Evolutionary conservation across 2,888 invertebrate genomes (phyloP).

Genomic region (Sarcophaga carnaria): DNA sequence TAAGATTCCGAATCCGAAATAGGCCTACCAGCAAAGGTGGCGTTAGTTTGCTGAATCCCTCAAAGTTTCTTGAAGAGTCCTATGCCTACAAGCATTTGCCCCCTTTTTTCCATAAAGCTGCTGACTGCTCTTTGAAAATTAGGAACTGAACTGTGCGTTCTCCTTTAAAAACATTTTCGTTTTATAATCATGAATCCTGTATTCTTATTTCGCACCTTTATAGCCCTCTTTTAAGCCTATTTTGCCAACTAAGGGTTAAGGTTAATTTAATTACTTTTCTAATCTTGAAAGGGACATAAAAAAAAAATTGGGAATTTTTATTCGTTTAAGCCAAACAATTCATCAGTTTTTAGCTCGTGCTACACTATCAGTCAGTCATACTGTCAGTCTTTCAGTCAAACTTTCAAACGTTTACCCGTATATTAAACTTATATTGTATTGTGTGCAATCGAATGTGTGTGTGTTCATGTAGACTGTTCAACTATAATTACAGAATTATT

Average conservation of each 20-base stretch:
- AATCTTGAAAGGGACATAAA: neutral
- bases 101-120: too few relatives aligned
- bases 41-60: too few relatives aligned
- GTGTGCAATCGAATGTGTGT: neutral
- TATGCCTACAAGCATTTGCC: too few relatives aligned
- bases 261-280: neutral
- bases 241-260: constrained; percentile 6
- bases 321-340: constrained; percentile 35
- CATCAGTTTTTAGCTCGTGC: constrained; percentile 67
- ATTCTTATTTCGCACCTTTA: too few relatives aligned
- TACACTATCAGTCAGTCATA: constrained; percentile 31
- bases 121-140: too few relatives aligned
- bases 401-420: constrained; percentile 3
- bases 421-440: neutral
- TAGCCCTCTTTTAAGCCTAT: neutral
- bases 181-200: too few relatives aligned
- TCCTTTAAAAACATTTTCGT: neutral
- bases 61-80: too few relatives aligned
- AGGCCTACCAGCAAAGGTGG: too few relatives aligned
- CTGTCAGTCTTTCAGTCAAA: neutral
- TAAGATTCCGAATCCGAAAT: too few relatives aligned
- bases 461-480: neutral
- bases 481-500: constrained; percentile 58
- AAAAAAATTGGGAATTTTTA: neutral
- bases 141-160: too few relatives aligned